These are phyloP conservation scores for Patella pellucida DNA, from an alignment of 2,888 invertebrate genomes.

Conservation along the genomic window DNA sequence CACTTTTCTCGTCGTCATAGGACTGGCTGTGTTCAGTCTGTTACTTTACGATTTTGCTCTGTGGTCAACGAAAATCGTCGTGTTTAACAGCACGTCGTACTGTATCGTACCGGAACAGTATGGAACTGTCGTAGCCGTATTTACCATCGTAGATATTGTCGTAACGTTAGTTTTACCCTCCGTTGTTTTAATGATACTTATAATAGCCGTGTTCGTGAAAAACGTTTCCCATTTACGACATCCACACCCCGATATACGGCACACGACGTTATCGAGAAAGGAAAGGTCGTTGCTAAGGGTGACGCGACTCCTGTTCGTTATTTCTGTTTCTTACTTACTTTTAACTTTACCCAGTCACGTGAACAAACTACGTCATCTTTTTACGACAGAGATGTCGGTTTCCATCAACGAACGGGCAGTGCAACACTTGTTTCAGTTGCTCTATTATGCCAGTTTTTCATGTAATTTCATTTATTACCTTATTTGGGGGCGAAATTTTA, in stretches of 20 bases:
- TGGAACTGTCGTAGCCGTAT: constrained; percentile 38
- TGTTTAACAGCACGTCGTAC: constrained; percentile 19
- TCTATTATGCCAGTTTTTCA: constrained; percentile 52
- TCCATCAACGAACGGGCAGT: constrained; percentile 36
- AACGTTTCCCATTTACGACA: constrained; percentile 35
- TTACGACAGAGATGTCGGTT: constrained; percentile 29
- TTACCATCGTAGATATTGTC: constrained; percentile 46
- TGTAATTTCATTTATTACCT: constrained; percentile 53
- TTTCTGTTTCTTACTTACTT: constrained; percentile 51
- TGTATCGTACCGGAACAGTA: constrained; percentile 44
- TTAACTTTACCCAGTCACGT: constrained; percentile 51
- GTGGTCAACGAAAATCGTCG: constrained; percentile 28
- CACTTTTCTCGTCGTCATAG: constrained; percentile 42
- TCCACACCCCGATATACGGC: constrained; percentile 28
- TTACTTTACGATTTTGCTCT: constrained; percentile 39
- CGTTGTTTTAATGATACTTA: constrained; percentile 43
- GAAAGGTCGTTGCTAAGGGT: constrained; percentile 51
- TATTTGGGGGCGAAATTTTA: constrained; percentile 54
- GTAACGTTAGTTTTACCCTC: constrained; percentile 49
- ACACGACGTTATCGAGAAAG: constrained; percentile 43
- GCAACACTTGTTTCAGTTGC: constrained; percentile 45
- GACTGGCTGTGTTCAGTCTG: constrained; percentile 37
- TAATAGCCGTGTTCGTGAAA: constrained; percentile 47
- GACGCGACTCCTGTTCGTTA: constrained; percentile 54
- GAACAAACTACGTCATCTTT: constrained; percentile 50